These are phyloP conservation scores for Drosophila pseudotalamancana DNA, from an alignment of 2,888 invertebrate genomes.

Conservation along the genomic window DNA sequence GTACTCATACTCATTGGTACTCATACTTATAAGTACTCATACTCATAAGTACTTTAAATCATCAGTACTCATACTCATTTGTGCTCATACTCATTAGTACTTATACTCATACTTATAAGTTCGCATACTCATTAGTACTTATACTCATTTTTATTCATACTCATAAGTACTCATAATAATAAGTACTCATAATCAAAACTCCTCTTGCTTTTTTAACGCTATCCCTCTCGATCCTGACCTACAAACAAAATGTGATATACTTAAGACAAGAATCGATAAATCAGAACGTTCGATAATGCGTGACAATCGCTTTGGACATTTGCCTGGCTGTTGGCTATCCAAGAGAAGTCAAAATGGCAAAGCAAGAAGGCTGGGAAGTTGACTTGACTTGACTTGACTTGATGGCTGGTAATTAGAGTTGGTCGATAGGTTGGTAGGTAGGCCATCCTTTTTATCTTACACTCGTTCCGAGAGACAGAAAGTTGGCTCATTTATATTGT, in stretches of 20 bases:
- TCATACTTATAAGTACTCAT: not conserved
- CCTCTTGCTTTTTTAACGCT: too few species aligned
- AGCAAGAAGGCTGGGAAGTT: not conserved
- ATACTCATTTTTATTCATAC: not conserved
- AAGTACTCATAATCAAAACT: not conserved
- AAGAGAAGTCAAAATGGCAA: slow-evolving; percentile 5
- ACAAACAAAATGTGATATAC: not conserved
- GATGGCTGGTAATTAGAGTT: slow-evolving; percentile 1
- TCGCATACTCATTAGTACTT: not conserved
- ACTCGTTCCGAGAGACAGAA: slow-evolving; percentile 42
- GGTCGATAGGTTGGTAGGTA: not conserved
- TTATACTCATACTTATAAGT: not conserved
- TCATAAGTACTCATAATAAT: not conserved
- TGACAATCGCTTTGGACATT: slow-evolving; percentile 16
- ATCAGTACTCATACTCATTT: not conserved
- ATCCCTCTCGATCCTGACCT: too few species aligned
- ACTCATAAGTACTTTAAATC: too few species aligned
- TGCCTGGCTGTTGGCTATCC: slow-evolving; percentile 40
- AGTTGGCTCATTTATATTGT: slow-evolving; percentile 73
- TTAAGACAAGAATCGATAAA: not conserved
- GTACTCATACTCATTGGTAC: too few species aligned
- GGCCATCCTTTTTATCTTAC: slow-evolving; percentile 33
- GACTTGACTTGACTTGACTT: slow-evolving; percentile 14
- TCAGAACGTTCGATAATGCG: slow-evolving; percentile 2
- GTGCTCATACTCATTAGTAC: not conserved